Conservation (phyloP, 2,888 invertebrate species). For the Idaea aversata region DNA sequence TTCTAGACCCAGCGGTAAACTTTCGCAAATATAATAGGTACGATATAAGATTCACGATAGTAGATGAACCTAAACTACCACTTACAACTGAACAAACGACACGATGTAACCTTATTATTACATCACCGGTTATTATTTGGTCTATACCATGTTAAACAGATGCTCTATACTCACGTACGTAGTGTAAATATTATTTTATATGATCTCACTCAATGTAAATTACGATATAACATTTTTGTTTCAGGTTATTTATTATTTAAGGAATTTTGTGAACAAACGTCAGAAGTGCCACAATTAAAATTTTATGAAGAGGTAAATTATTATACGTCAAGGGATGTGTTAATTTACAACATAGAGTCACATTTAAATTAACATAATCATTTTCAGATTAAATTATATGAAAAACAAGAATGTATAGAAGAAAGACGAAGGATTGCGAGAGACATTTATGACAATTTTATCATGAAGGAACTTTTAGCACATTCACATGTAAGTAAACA, state of each 20-base stretch:
- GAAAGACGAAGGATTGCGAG: conserved; percentile 96
- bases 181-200: conserved; percentile 22
- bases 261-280: conserved; percentile 98
- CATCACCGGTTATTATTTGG: conserved; percentile 24
- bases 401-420: conserved; percentile 98
- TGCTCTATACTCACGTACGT: conserved; percentile 21
- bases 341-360: background rate
- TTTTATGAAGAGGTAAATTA: conserved; percentile 98
- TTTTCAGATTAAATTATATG: conserved; percentile 97
- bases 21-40: background rate
- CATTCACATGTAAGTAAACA: conserved; percentile 95
- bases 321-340: conserved; percentile 4
- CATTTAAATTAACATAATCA: conserved; percentile 30
- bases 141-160: conserved; percentile 25
- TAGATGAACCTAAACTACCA: background rate
- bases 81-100: conserved; percentile 10
- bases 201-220: conserved; percentile 16
- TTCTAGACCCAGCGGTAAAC: too few species aligned
- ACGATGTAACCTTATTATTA: conserved; percentile 11
- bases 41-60: background rate
- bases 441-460: conserved; percentile 99
- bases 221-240: conserved; percentile 63
- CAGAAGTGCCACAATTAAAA: conserved; percentile 97
- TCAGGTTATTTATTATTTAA: conserved; percentile 99
- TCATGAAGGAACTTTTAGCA: conserved; percentile 99